A percentile compares a stretch with the other conserved stretches of the same genome.
Evolutionary conservation across 2,113 vertebrate genomes (phyloP).

Genomic region (Ctenomys sociabilis): DNA sequence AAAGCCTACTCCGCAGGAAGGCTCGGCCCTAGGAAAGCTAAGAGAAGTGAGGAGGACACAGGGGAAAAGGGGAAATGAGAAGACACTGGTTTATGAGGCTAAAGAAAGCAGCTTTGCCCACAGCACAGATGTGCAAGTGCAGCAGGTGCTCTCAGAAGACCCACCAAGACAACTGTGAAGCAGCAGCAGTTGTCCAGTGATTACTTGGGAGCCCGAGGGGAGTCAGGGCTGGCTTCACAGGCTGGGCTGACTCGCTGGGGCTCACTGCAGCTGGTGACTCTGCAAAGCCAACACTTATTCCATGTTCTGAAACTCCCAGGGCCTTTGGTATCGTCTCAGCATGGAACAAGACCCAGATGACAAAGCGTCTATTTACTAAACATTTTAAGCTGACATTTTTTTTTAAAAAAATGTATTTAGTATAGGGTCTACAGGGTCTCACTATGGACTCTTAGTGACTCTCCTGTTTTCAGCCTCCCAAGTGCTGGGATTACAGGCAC

Average conservation of each 20-base stretch:
- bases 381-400: not conserved
- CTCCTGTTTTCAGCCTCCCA: too few species aligned
- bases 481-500: too few species aligned
- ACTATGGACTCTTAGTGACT: too few species aligned
- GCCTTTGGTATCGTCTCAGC: not conserved
- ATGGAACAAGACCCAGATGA: not conserved
- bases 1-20: not conserved
- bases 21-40: not conserved
- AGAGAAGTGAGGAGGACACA: not conserved
- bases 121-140: not conserved
- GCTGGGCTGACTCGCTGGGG: not conserved
- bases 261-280: not conserved
- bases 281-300: not conserved
- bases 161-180: not conserved
- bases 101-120: not conserved
- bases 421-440: too few species aligned
- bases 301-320: not conserved
- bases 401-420: too few species aligned
- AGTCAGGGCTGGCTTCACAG: not conserved
- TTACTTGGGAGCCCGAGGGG: not conserved
- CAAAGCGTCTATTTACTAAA: not conserved
- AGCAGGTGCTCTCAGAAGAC: not conserved
- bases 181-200: not conserved
- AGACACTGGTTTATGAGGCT: too few species aligned
- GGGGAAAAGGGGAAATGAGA: not conserved